phyloP scores from a whole-genome alignment of 2,888 invertebrate genomes.

The Metalampra italica region DNA sequence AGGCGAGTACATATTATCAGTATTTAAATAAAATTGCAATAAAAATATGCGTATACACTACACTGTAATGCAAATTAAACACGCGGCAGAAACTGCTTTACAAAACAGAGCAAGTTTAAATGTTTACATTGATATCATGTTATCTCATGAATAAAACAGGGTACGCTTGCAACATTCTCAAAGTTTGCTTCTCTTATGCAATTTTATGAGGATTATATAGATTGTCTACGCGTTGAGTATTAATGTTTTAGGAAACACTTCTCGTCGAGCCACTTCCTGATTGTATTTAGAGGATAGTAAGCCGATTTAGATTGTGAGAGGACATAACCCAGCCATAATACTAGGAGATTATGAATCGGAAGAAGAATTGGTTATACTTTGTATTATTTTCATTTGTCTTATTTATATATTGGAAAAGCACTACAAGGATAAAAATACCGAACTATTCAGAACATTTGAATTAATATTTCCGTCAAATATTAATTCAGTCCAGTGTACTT shows the following conservation, averaged over 20 bases:
- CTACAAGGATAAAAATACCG: no score
- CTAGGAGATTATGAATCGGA: no score
- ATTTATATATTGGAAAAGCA: no score
- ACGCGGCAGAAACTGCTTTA: not conserved
- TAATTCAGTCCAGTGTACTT: no score
- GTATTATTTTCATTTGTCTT: no score
- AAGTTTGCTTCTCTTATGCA: conserved; percentile 13
- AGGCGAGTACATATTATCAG: not conserved
- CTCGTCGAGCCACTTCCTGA: no score
- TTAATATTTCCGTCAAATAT: no score
- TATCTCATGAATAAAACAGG: conserved; percentile 16
- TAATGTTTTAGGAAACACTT: not conserved
- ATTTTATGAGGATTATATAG: not conserved
- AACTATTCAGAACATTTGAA: no score
- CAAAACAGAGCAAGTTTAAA: conserved; percentile 6
- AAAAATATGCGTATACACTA: not conserved
- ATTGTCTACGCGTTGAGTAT: not conserved
- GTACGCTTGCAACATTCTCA: conserved; percentile 13
- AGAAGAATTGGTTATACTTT: no score
- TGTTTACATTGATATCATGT: conserved; percentile 14
- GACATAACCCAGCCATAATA: no score
- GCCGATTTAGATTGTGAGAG: no score
- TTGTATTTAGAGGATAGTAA: no score
- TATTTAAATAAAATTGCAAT: not conserved
- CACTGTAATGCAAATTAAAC: conserved; percentile 11